Evolutionary conservation across 2,888 invertebrate species (phyloP).

Genomic region (Pyrocoelia pectoralis): DNA sequence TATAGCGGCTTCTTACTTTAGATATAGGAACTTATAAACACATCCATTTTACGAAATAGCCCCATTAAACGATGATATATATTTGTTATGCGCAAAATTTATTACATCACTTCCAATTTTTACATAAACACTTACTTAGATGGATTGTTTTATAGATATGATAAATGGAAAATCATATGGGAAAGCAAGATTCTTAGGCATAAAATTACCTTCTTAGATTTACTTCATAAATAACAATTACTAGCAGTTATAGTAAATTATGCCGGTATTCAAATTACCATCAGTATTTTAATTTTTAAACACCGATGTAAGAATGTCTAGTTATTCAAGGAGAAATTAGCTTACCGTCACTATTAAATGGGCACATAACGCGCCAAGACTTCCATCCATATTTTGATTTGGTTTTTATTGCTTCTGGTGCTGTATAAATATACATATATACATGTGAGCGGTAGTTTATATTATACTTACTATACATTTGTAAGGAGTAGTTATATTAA

Average conservation of each 20-base stretch:
- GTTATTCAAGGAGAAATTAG: constrained; percentile 7
- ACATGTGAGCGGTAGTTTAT: background rate
- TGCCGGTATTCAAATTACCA: constrained; percentile 13
- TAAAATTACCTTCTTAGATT: constrained; percentile 14
- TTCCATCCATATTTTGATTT: constrained; percentile 1
- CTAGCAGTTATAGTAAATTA: constrained; percentile 13
- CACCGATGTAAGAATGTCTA: background rate
- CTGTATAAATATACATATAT: background rate
- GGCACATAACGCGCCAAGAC: background rate
- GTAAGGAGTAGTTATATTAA: background rate
- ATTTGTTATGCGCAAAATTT: constrained; percentile 37
- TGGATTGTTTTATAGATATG: constrained; percentile 34
- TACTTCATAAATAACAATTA: constrained; percentile 14
- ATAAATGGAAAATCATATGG: constrained; percentile 25
- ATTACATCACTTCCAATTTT: constrained; percentile 29
- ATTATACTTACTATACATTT: no score
- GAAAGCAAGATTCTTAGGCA: constrained; percentile 13
- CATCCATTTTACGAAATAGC: constrained; percentile 33
- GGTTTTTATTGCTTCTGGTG: background rate
- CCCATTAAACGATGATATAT: constrained; percentile 32
- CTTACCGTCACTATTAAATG: background rate
- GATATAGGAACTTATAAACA: constrained; percentile 24
- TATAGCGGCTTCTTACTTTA: constrained; percentile 23
- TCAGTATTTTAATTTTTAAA: constrained; percentile 5
- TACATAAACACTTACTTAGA: constrained; percentile 20